Percentiles rank a stretch among this genome's conserved stretches.
Evolutionary conservation across 2,113 vertebrate genomes (phyloP).

Genomic region (human (Homo sapiens)): GRCh38 chr2:125274001-125274500

Average conservation of each 20-base stretch:
- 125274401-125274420: slow-evolving; percentile 12
- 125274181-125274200: not conserved
- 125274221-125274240: not conserved
- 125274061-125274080: not conserved
- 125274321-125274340: not conserved
- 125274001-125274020: not conserved
- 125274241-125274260: not conserved
- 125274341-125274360: not conserved
- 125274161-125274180: not conserved
- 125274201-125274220: not conserved
- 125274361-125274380: not conserved
- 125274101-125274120: not conserved
- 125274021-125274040: not conserved
- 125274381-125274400: not conserved
- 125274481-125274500: not conserved
- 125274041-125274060: not conserved
- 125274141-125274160: not conserved
- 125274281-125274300: not conserved
- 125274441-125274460: not conserved
- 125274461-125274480: not conserved
- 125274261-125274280: not conserved
- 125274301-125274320: not conserved
- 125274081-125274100: not conserved
- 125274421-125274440: not conserved
- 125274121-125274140: not conserved